Conservation (phyloP, 2,113 vertebrate genomes). For the Pitta sordida region DNA sequence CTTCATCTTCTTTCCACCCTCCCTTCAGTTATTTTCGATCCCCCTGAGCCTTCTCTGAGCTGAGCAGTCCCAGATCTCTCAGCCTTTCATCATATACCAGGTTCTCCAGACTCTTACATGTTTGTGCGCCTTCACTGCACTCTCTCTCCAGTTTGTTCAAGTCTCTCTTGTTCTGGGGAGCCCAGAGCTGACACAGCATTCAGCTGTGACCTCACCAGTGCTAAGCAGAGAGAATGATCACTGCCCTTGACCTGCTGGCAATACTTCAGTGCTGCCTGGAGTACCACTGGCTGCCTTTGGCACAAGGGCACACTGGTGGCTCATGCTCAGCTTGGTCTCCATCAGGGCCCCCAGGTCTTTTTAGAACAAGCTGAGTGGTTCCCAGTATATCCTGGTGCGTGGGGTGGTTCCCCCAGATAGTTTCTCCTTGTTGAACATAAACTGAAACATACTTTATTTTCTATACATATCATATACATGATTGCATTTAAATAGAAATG, state of each 20-base stretch:
- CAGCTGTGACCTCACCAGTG: neutral
- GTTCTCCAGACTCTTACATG: neutral
- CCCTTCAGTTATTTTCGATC: neutral
- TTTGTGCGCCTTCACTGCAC: neutral
- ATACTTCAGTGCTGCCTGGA: neutral
- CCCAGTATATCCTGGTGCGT: neutral
- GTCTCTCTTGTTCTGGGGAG: neutral
- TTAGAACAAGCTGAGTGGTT: neutral
- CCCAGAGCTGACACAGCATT: neutral
- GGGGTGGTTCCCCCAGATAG: neutral
- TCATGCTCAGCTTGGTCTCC: neutral
- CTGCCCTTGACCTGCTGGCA: neutral
- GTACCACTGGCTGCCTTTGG: neutral
- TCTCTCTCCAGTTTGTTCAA: neutral
- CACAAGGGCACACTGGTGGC: neutral
- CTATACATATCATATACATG: neutral
- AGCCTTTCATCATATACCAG: neutral
- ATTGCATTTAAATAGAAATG: neutral
- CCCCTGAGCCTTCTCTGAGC: neutral
- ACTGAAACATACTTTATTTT: neutral
- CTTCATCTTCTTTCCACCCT: fast-evolving
- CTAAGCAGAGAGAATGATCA: neutral
- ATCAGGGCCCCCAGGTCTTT: neutral
- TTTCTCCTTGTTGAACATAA: neutral
- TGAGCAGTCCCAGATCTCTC: neutral